These are phyloP conservation scores for Xestia xanthographa DNA, from an alignment of 2,888 invertebrate species.

Conservation along the genomic window DNA sequence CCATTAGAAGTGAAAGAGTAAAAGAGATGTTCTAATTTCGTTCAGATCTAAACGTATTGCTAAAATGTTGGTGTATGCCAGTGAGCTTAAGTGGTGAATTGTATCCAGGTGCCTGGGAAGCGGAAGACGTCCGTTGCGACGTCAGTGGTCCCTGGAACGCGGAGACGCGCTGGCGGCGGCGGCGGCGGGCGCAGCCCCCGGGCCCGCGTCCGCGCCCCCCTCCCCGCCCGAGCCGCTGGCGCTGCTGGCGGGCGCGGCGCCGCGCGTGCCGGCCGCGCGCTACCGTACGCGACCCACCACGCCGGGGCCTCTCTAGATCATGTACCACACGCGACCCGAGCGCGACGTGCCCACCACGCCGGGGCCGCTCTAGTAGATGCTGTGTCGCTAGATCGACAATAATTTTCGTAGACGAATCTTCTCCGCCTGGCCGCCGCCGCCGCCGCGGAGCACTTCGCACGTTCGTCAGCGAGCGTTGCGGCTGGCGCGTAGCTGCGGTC, in stretches of 20 bases:
- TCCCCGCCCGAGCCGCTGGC: constrained; percentile 65
- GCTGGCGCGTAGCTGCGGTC: constrained; percentile 26
- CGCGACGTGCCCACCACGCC: constrained; percentile 62
- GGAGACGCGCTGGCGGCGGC: constrained; percentile 81
- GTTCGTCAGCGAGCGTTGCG: constrained; percentile 16
- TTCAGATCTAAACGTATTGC: not conserved
- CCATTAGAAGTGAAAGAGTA: not conserved
- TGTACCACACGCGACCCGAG: constrained; percentile 12
- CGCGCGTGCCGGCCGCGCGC: constrained; percentile 67
- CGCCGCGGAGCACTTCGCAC: not conserved
- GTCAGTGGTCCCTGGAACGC: constrained; percentile 87
- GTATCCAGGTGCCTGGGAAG: constrained; percentile 68
- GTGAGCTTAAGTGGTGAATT: not conserved
- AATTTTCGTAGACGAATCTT: constrained; percentile 80
- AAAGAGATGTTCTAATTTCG: not conserved
- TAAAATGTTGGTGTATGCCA: not conserved
- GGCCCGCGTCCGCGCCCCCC: constrained; percentile 48
- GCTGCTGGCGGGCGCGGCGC: constrained; percentile 56
- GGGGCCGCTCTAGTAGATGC: constrained; percentile 49
- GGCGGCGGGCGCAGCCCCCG: constrained; percentile 67
- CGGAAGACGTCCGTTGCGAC: constrained; percentile 76
- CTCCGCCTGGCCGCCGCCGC: constrained; percentile 38
- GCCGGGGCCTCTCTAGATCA: constrained; percentile 44
- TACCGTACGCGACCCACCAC: constrained; percentile 73
- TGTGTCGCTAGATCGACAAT: constrained; percentile 79